Evolutionary conservation across 2,797 vertebrate genomes (phyloP), one percentile per base, ranked within the genome.

Genomic region (Enteromius fasciolatus): DNA sequence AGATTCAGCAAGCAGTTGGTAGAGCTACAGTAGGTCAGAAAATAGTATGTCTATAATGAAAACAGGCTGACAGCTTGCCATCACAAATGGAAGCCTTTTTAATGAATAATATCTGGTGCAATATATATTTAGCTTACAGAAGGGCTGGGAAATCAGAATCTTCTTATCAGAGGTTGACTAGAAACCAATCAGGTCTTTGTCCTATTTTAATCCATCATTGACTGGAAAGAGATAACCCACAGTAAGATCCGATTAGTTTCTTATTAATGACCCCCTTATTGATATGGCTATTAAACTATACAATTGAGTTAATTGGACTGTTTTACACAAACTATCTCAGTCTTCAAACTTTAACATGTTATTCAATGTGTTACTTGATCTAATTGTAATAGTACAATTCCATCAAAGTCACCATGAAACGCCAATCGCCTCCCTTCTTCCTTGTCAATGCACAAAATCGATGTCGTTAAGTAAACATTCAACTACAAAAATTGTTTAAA

Each of bases 41-140:
- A 76, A 76, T 68, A 82, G 76, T 76, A 68, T 5, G 20, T 59
- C 48, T 76, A 46, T 68, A 67, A 67, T 67, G 46, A 82, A 82
- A 67, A 50, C 61, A 54, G 80, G 61, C 59, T 76, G 61, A 82
- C 80, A 76, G 73, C 73, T 67, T 82, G 80, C 63, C 73, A n/a
- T 82, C 48, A 44, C 80, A 82, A 73, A 76, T 68, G 73, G 73
- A 76, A 82, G 76, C 17, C 7, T 46, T 76, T 81, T 76, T 76
- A 82, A 82, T 82, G 63, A 82, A 68, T 67, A 31, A 76, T 68
- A 33, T 82, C 73, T 82, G 61, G 25, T 68, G 36, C 61, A 33
- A 7, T 50, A 28, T 66, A 54, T 28, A 74, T 64, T 82, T 68
- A 82, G 46, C 63, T 76, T 76, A 67, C 80, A 76, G 36, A 68